Percentiles rank a stretch among this genome's conserved stretches.
phyloP scores from a whole-genome alignment of 2,797 vertebrate species.

The Mus spretus region DNA sequence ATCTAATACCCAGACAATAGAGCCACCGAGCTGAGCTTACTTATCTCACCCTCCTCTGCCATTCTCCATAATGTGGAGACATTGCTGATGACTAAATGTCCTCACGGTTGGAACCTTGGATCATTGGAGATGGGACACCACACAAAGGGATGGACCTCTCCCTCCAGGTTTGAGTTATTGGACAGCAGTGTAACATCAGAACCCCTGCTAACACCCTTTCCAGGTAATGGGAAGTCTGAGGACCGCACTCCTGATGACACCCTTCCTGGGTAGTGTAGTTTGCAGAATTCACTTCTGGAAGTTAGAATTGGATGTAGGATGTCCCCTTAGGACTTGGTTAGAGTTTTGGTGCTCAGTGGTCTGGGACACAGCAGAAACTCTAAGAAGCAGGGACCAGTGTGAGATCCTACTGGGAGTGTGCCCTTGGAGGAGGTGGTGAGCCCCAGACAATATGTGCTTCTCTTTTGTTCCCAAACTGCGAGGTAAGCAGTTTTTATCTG shows the following conservation, averaged over 20 bases:
- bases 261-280: background rate
- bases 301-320: background rate
- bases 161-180: background rate
- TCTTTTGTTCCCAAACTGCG: background rate
- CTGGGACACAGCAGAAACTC: background rate
- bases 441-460: background rate
- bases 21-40: background rate
- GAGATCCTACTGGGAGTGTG: background rate
- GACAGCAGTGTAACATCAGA: background rate
- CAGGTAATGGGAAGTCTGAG: too few species aligned
- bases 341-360: too few species aligned
- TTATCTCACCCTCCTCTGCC: fast-evolving
- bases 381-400: background rate
- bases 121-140: background rate
- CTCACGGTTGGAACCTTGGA: background rate
- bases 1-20: fast-evolving
- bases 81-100: background rate
- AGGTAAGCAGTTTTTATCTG: background rate
- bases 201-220: background rate
- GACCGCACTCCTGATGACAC: background rate
- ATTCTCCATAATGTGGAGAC: background rate
- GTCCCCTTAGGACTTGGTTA: background rate
- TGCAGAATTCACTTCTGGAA: background rate
- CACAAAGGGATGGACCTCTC: background rate
- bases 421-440: background rate